Base-by-base conservation (phyloP, 2,113 vertebrate species). In the Brachionichthys hirsutus region DNA sequence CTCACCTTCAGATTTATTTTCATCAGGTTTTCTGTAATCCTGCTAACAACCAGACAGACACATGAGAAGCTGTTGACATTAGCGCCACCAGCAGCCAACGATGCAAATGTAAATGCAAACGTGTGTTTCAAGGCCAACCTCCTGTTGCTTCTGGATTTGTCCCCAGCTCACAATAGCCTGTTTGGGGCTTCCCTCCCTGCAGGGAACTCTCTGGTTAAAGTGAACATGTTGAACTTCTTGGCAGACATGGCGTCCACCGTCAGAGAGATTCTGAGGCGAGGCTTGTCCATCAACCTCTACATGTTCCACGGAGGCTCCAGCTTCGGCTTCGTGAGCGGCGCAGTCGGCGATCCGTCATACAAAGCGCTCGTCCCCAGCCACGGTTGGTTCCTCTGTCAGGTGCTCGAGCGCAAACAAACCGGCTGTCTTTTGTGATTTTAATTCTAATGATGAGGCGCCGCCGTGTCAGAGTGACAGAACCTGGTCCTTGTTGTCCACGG, bases 251-350 rank as follows among this genome's bases (percentile, higher is more conserved):
- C 95, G 63, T 89, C 91, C 1, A 89, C 91, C 0, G 87, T 96
- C 9, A 87, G 92, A 9, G 90, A 90, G 35, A 66, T 94, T 17
- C 72, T 97, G 34, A 85, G 91, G 12, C 75, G 83, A 0, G 95
- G 94, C 57, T 92, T 94, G 44, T 98, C 95, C 14, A 84, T 98
- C 80, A 98, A 98, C 50, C 83, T 99, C 49, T 95, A 98, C 87
- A 97, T 98, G 97, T 98, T 99, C 83, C 95, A 98, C 0, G 95
- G 96, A 44, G 97, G 97, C 58, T 96, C 96, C 70, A 98, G 93
- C 74, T 98, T 98, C 10, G 97, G 97, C 35, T 98, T 98, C 85
- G 93, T 95, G 78, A 94, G 70, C 0, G 97, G 96, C 9, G 95
- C 95, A 0, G n/a, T 93, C 18, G 81, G 91, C 16, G 88, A 90